Percentiles rank a stretch among this genome's conserved stretches.
Evolutionary conservation across 2,113 vertebrate genomes (phyloP).

Genomic region (Crotophaga sulcirostris): DNA sequence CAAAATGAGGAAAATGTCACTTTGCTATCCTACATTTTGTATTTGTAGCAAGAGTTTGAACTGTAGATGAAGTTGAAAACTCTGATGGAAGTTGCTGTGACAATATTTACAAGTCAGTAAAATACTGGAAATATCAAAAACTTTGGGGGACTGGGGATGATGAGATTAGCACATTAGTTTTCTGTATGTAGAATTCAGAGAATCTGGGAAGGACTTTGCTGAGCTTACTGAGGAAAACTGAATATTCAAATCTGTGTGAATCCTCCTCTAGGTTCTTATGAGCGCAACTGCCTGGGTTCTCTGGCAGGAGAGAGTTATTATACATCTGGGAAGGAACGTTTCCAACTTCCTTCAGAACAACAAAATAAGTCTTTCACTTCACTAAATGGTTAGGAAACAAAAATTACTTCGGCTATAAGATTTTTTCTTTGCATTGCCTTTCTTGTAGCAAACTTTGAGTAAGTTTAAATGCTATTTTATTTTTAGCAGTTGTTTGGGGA

Average conservation of each 20-base stretch:
- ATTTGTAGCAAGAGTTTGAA: not conserved
- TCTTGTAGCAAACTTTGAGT: not conserved
- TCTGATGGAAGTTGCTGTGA: not conserved
- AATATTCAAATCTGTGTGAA: not conserved
- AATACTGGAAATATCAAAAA: not conserved
- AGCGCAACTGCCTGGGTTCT: not conserved
- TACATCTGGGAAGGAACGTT: not conserved
- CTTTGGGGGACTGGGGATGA: not conserved
- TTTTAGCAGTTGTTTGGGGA: not conserved
- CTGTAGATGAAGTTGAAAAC: not conserved
- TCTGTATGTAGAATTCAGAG: not conserved
- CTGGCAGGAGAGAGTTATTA: not conserved
- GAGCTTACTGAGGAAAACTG: not conserved
- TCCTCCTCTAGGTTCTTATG: not conserved
- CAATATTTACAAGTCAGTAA: not conserved
- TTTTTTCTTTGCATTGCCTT: rapidly evolving
- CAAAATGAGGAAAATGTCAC: not conserved
- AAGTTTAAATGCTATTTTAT: not conserved
- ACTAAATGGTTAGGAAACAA: not conserved
- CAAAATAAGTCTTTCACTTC: not conserved
- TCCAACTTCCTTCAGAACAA: not conserved
- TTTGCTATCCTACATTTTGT: not conserved
- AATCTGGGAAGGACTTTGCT: constrained; percentile 1
- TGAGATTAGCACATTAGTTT: not conserved
- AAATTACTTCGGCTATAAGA: not conserved